Conservation (phyloP, 2,797 vertebrate species). For the Knipowitschia caucasica region DNA sequence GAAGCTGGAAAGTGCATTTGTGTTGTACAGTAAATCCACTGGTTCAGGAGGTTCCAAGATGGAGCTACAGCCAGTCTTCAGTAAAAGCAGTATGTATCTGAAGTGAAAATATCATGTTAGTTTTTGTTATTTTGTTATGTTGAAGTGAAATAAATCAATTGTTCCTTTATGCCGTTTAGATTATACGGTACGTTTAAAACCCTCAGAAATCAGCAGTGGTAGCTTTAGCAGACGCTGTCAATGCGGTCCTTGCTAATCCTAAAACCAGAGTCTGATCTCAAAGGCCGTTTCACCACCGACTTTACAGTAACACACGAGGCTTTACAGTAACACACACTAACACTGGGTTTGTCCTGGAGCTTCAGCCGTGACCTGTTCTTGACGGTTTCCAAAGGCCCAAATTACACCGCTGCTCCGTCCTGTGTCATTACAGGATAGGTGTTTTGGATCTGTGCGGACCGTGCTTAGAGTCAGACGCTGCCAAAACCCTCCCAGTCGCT, state of each 20-base stretch:
- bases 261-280: constrained; percentile 70
- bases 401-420: constrained; percentile 34
- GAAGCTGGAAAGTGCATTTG: constrained; percentile 29
- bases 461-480: constrained; percentile 40
- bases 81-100: not conserved
- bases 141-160: too few relatives aligned
- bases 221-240: constrained; percentile 54
- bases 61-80: not conserved
- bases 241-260: constrained; percentile 59
- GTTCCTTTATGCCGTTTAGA: too few relatives aligned
- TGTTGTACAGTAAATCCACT: not conserved
- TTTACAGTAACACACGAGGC: constrained; percentile 63
- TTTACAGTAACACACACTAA: constrained; percentile 63
- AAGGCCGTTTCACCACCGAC: constrained; percentile 72
- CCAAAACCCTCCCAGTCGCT: constrained; percentile 57
- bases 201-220: constrained; percentile 36
- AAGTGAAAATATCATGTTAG: not conserved
- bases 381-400: constrained; percentile 39
- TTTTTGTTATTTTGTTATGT: too few relatives aligned
- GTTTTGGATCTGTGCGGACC: constrained; percentile 38
- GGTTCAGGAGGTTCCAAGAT: not conserved
- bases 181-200: not conserved
- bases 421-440: constrained; percentile 44
- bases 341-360: not conserved
- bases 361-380: too few relatives aligned